Percentiles rank a stretch among this genome's conserved stretches.
Conservation (phyloP, 2,113 vertebrate genomes). For the Fregetta grallaria region DNA sequence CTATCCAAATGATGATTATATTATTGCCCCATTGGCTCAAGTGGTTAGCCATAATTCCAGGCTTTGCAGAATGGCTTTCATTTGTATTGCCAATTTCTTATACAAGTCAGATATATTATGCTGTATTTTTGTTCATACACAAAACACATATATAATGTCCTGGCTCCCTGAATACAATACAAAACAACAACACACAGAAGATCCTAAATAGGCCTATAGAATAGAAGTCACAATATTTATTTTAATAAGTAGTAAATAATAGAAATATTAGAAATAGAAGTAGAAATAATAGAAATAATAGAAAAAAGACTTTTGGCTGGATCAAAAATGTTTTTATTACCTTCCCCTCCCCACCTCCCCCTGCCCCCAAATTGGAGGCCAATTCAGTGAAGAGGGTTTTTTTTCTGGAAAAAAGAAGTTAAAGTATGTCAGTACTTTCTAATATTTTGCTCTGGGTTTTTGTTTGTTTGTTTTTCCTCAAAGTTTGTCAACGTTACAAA, state of each 20-base stretch:
- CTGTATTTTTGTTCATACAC: not conserved
- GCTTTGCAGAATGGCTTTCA: not conserved
- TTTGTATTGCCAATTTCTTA: not conserved
- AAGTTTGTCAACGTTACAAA: not conserved
- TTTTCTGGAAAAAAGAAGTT: not conserved
- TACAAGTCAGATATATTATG: not conserved
- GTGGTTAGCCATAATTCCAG: not conserved
- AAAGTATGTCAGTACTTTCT: not conserved
- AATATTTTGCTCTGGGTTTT: not conserved
- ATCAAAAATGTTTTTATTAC: not conserved
- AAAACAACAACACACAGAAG: not conserved
- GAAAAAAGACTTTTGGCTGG: not conserved
- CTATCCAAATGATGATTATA: not conserved
- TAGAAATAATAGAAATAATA: no score
- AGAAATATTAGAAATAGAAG: no score
- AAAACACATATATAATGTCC: not conserved
- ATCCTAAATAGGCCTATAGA: not conserved
- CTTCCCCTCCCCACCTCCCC: not conserved
- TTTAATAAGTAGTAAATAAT: not conserved
- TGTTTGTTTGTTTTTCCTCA: not conserved
- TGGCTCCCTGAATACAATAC: not conserved
- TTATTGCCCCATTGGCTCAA: not conserved
- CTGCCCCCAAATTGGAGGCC: accelerated
- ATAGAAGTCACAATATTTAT: not conserved
- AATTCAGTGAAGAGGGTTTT: not conserved